phyloP scores from a whole-genome alignment of 2,888 invertebrate species.

The Erpobdella octoculata region DNA sequence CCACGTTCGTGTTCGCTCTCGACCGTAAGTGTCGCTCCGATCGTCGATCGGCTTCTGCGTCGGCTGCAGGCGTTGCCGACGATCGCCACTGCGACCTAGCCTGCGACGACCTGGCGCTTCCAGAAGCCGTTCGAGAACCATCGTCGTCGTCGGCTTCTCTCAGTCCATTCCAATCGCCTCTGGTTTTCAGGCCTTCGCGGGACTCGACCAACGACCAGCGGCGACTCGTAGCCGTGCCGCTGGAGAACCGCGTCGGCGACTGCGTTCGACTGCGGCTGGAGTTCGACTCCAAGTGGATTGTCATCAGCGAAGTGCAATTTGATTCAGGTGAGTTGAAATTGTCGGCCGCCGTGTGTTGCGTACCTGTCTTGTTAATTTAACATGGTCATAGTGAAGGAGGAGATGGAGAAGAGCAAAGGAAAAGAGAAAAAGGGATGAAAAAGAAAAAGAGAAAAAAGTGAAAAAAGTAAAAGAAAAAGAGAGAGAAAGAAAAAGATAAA shows the following conservation, averaged over 20 bases:
- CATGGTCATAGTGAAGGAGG: no score
- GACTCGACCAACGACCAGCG: slow-evolving; percentile 73
- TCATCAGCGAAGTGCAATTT: slow-evolving; percentile 80
- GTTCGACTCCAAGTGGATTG: slow-evolving; percentile 78
- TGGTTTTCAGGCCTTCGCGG: slow-evolving; percentile 60
- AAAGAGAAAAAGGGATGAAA: no score
- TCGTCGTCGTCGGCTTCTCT: not conserved
- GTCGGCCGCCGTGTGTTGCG: no score
- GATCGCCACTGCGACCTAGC: not conserved
- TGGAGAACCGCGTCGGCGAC: slow-evolving; percentile 72
- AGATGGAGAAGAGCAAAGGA: not conserved
- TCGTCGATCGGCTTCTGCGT: not conserved
- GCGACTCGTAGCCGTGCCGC: slow-evolving; percentile 71
- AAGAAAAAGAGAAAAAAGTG: no score
- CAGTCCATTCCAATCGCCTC: slow-evolving; percentile 57
- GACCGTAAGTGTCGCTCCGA: slow-evolving; percentile 1
- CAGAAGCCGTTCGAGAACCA: not conserved
- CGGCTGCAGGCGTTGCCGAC: no score
- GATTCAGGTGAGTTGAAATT: slow-evolving; percentile 69
- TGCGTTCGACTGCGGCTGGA: slow-evolving; percentile 68
- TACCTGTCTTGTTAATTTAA: no score
- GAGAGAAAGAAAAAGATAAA: not conserved
- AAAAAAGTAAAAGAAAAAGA: not conserved
- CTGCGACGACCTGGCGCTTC: slow-evolving; percentile 54
- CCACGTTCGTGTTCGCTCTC: slow-evolving; percentile 55